Conservation (phyloP, 2,888 invertebrate genomes). For the Ornithoptera alexandrae region DNA sequence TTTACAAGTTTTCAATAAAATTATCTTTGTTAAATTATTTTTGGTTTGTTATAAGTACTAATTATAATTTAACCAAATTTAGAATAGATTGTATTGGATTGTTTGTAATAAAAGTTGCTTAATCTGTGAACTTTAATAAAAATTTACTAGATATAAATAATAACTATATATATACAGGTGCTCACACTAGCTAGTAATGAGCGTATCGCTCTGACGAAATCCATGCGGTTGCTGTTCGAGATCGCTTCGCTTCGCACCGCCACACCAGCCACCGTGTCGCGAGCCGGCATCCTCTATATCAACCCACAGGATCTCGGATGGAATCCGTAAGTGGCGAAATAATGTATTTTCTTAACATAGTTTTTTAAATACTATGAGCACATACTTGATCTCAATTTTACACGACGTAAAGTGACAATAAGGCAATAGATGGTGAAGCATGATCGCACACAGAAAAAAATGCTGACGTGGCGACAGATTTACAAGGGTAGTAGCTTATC, state of each 20-base stretch:
- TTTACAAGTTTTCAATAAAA: too few relatives aligned
- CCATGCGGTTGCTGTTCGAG: constrained; percentile 96
- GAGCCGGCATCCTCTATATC: constrained; percentile 96
- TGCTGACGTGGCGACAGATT: too few relatives aligned
- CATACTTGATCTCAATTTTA: too few relatives aligned
- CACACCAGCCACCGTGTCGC: constrained; percentile 96
- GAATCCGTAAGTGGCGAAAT: constrained; percentile 87
- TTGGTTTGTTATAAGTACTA: too few relatives aligned
- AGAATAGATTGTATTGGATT: too few relatives aligned
- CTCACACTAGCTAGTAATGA: constrained; percentile 96
- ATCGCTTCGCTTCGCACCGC: constrained; percentile 94
- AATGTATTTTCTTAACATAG: not conserved
- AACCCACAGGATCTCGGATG: constrained; percentile 97
- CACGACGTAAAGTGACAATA: too few relatives aligned
- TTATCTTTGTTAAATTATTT: too few relatives aligned
- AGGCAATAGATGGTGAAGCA: too few relatives aligned
- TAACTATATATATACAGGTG: constrained; percentile 69
- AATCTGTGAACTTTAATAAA: not conserved
- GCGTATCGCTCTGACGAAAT: constrained; percentile 92
- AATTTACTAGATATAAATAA: not conserved
- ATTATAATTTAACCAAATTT: too few relatives aligned
- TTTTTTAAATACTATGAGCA: not conserved
- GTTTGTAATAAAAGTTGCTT: too few relatives aligned
- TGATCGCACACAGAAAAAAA: too few relatives aligned
- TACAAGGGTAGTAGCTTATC: too few relatives aligned